Evolutionary conservation across 2,888 invertebrate species (phyloP).

Genomic region (Autographa pulchrina): DNA sequence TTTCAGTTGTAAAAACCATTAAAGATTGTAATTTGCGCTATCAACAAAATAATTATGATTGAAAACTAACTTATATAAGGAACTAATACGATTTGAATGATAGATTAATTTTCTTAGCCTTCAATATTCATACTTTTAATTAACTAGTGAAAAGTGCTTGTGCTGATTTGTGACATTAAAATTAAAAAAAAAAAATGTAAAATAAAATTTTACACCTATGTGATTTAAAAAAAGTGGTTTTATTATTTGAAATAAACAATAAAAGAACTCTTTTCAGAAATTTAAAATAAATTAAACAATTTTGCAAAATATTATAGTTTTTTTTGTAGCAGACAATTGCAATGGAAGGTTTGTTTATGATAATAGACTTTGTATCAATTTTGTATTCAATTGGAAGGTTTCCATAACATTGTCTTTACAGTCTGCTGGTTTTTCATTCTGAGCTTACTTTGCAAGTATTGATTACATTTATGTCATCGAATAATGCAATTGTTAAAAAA

Average conservation of each 20-base stretch:
- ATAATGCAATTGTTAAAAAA: too few species aligned
- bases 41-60: slow-evolving; percentile 29
- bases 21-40: slow-evolving; percentile 31
- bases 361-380: background rate
- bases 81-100: background rate
- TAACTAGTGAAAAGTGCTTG: background rate
- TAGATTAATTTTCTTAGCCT: background rate
- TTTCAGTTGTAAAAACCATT: slow-evolving; percentile 31
- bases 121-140: background rate
- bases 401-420: background rate
- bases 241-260: background rate
- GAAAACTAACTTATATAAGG: slow-evolving; percentile 13
- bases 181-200: background rate
- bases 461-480: background rate
- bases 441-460: background rate
- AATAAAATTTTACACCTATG: too few species aligned
- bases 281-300: background rate
- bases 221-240: background rate
- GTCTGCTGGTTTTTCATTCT: background rate
- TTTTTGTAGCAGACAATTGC: background rate
- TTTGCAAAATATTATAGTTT: background rate
- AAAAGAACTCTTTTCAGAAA: background rate
- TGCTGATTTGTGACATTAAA: background rate
- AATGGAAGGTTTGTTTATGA: slow-evolving; percentile 6
- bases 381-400: background rate